phyloP scores from a whole-genome alignment of 1,140 invertebrate species.

The Oryzaephilus surinamensis region DNA sequence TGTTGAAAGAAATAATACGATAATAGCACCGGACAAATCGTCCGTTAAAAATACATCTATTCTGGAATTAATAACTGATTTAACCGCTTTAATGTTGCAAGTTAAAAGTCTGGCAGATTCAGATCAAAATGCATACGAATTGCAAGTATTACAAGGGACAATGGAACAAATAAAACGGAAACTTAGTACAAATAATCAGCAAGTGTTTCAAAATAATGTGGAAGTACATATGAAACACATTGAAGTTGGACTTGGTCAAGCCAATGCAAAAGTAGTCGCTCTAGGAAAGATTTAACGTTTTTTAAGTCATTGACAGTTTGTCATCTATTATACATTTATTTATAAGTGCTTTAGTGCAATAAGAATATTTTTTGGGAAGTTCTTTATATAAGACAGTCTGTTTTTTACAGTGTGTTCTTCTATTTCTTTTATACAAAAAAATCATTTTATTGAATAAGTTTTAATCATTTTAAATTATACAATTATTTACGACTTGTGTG shows the following conservation, averaged over 20 bases:
- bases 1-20: slow-evolving; percentile 63
- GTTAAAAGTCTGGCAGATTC: slow-evolving; percentile 85
- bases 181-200: slow-evolving; percentile 65
- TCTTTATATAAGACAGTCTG: too few species aligned
- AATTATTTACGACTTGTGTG: too few species aligned
- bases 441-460: too few species aligned
- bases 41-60: slow-evolving; percentile 48
- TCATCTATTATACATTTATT: too few species aligned
- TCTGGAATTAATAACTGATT: slow-evolving; percentile 71
- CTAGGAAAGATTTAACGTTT: too few species aligned
- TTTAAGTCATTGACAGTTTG: too few species aligned
- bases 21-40: slow-evolving; percentile 41
- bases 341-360: too few species aligned
- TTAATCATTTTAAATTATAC: too few species aligned
- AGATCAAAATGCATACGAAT: slow-evolving; percentile 82
- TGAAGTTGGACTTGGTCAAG: slow-evolving; percentile 60
- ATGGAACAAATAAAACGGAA: slow-evolving; percentile 79
- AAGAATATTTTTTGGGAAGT: too few species aligned
- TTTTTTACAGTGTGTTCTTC: too few species aligned
- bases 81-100: slow-evolving; percentile 86
- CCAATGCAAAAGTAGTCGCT: too few species aligned
- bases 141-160: slow-evolving; percentile 86
- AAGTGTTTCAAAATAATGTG: slow-evolving; percentile 79
- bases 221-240: slow-evolving; percentile 91
- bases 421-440: too few species aligned